These are phyloP conservation scores for Drosophila guanche DNA, from an alignment of 1,140 invertebrate species.

Conservation along the genomic window DNA sequence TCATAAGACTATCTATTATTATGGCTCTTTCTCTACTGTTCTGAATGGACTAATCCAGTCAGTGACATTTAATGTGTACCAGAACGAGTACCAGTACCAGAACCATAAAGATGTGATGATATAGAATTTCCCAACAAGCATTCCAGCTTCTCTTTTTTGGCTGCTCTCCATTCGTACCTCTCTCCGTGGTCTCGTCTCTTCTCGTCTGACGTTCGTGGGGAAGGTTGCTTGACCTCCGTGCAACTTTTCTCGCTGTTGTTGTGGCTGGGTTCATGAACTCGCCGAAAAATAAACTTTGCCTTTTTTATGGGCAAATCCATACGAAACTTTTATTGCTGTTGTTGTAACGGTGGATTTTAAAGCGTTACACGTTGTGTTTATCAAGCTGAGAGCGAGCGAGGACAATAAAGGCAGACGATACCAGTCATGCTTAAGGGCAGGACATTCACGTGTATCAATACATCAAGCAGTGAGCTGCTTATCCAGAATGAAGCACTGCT, in stretches of 20 bases:
- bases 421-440: too few species aligned
- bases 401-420: constrained; percentile 48
- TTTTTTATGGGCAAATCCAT: constrained; percentile 66
- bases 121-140: constrained; percentile 44
- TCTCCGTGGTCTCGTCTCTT: background rate
- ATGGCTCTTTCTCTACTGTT: constrained; percentile 29
- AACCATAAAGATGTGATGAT: constrained; percentile 43
- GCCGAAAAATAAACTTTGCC: constrained; percentile 69
- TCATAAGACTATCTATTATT: constrained; percentile 26
- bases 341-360: constrained; percentile 50
- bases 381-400: constrained; percentile 20
- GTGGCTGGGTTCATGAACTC: constrained; percentile 69
- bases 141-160: constrained; percentile 34
- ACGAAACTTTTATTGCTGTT: constrained; percentile 57
- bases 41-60: constrained; percentile 31
- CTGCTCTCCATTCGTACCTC: constrained; percentile 15
- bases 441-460: too few species aligned
- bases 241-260: constrained; percentile 27
- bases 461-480: too few species aligned
- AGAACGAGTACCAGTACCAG: constrained; percentile 19
- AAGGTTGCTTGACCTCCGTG: constrained; percentile 49
- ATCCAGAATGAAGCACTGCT: too few species aligned
- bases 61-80: constrained; percentile 37
- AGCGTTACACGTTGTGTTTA: constrained; percentile 52
- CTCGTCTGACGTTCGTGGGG: background rate